Percentiles rank a stretch among this genome's conserved stretches.
Conservation (phyloP, 2,888 invertebrate genomes). For the Seira ritae region DNA sequence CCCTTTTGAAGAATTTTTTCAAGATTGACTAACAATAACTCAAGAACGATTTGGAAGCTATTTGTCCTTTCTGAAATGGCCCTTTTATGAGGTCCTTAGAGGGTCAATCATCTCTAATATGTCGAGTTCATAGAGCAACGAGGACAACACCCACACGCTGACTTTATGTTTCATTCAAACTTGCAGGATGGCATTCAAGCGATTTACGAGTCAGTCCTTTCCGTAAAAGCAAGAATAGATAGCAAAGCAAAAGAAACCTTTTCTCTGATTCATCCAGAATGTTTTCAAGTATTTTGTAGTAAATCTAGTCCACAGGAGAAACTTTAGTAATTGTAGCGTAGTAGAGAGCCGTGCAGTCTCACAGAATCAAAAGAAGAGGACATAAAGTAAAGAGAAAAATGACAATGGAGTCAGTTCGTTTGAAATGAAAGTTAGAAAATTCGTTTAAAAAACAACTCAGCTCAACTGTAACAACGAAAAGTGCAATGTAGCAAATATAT, state of each 20-base stretch:
- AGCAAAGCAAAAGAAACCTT: background rate
- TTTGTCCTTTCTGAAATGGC: slow-evolving; percentile 72
- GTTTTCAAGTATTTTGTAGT: background rate
- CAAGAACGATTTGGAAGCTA: slow-evolving; percentile 58
- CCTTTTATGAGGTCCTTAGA: slow-evolving; percentile 73
- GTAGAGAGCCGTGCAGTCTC: slow-evolving; percentile 3
- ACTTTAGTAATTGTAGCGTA: background rate
- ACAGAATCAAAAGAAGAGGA: background rate
- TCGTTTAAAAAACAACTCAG: slow-evolving; percentile 10
- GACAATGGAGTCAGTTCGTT: background rate
- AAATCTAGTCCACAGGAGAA: no score
- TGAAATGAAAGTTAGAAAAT: background rate
- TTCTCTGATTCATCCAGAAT: background rate
- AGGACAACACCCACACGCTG: slow-evolving; percentile 45
- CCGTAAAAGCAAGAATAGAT: slow-evolving; percentile 1
- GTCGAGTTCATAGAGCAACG: slow-evolving; percentile 60
- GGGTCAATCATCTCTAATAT: slow-evolving; percentile 73
- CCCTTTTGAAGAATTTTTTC: background rate
- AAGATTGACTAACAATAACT: slow-evolving; percentile 39
- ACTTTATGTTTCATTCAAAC: background rate
- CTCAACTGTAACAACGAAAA: background rate
- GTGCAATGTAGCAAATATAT: no score
- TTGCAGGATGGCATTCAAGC: slow-evolving; percentile 20
- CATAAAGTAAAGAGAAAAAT: background rate
- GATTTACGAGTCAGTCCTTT: slow-evolving; percentile 36